Percentiles rank a stretch among this genome's conserved stretches.
Evolutionary conservation across 2,797 vertebrate genomes (phyloP).

Genomic region (Platyrinchus mystaceus): DNA sequence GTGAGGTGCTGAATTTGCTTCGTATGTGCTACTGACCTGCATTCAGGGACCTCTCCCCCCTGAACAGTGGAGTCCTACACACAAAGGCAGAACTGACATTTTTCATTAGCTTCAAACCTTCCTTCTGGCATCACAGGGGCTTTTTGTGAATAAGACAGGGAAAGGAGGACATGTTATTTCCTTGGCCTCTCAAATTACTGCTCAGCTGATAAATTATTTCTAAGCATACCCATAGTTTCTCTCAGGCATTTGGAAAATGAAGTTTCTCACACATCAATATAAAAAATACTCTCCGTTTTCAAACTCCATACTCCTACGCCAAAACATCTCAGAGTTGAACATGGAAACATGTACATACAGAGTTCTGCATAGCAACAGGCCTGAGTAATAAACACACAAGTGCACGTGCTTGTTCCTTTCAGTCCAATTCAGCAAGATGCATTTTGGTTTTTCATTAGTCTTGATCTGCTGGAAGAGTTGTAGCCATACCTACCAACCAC

Average conservation of each 20-base stretch:
- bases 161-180: not conserved
- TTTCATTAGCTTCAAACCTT: not conserved
- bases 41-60: not conserved
- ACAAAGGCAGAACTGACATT: not conserved
- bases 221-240: not conserved
- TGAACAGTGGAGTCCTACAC: not conserved
- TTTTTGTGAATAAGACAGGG: not conserved
- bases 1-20: slow-evolving; percentile 28
- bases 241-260: not conserved
- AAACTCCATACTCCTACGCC: not conserved
- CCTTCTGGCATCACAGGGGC: not conserved
- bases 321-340: not conserved
- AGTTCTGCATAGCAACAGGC: not conserved
- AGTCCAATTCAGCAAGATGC: not conserved
- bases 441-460: not conserved
- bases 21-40: not conserved
- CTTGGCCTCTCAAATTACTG: not conserved
- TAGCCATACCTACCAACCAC: not conserved
- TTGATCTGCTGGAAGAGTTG: not conserved
- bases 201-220: not conserved
- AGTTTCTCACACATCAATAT: not conserved
- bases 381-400: not conserved
- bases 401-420: not conserved
- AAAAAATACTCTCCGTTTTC: not conserved
- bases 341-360: not conserved